Evolutionary conservation across 2,113 vertebrate genomes (phyloP), one percentile per base, ranked within the genome.

Genomic region (Petromus typicus): DNA sequence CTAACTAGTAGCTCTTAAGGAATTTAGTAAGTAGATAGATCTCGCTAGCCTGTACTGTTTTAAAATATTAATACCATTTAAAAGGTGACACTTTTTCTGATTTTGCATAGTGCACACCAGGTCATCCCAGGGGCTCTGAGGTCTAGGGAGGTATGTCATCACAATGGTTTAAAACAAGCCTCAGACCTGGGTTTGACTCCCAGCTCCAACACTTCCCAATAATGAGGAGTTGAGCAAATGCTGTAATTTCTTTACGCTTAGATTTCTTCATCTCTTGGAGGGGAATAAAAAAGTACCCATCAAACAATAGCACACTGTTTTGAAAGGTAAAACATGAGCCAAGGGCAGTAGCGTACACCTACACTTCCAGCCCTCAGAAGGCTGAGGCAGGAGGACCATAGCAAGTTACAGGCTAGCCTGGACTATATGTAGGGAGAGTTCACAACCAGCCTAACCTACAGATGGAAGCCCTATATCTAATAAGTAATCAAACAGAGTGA

Each of bases 41-140:
- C 61, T 96, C 54, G 91, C 75, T 94, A 91, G 27, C 69, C 45
- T 96, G 96, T 96, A 93, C 90, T 91, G 93, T 92, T 94, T 97
- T 97, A 86, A 97, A 97, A 96, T 95, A 97, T 96, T 97, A 95
- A 93, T 97, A 89, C 92, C 89, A 96, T 95, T 83, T 93, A 79
- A 92, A 97, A 83, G 75, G 88, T 79, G 92, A 93, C 54, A 87
- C 51, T 96, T 96, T 93, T 81, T 93, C 94, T 93, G 89, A 94
- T 96, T 93, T 95, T 78, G 37, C 54, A 73, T 87, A 86, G 86
- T 66, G 67, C 78, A 45, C 43, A 89, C 43, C 63, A 94, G 67
- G 80, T 93, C 93, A 96, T 91, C 59, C 37, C 30, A 90, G 64
- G 75, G 30, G 67, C 45, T 95, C 51, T 78, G 78, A 82, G 32